Evolutionary conservation across 2,113 vertebrate genomes (phyloP), one percentile per base, ranked within the genome.

Genomic region (Illadopsis cleaveri): DNA sequence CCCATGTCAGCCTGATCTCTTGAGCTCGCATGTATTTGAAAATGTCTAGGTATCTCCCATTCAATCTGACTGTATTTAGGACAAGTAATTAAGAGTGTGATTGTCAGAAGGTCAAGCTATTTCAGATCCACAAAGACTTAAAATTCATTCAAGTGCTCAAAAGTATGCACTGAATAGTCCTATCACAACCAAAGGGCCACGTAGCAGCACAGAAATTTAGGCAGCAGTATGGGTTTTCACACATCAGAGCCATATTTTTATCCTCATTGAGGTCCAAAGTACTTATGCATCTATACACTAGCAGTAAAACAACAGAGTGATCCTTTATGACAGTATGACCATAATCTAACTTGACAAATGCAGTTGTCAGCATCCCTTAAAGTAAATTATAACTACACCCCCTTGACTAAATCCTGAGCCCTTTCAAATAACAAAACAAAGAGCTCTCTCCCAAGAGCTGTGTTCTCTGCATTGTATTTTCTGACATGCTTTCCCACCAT

Each of bases 351-450:
- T 57, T 93, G 94, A 97, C 95, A 94, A 96, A 96, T 94, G 92
- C 96, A 93, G 91, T 95, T 95, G 96, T 97, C 96, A 95, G 95
- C 95, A 96, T 58, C 87, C 79, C 78, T 96, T 93, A 94, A 96
- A 96, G 92, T 96, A 95, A 97, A 94, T 95, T 90, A 82, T 87
- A 87, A 77, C 95, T 94, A 73, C 37, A 12, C 54, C 75, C 94
- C 82, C 75, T 96, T 57, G 84, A 93, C 94, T 94, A 93, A 94
- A 95, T 82, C 93, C 93, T 51, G 91, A 91, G 90, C 73, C 90
- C 79, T 91, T 91, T 96, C 94, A 95, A 96, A 87, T 91, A 94
- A 87, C 89, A 96, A 94, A 96, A 90, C 91, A 94, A 97, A 93
- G 40, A 13, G 60, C 95, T 88, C 75, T 82, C 91, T 91, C 93